A percentile compares a stretch with the other conserved stretches of the same genome.
Evolutionary conservation across 53 echinoderm and acorn worm species (phyloP).

Genomic region (Echinometra lucunter): DNA sequence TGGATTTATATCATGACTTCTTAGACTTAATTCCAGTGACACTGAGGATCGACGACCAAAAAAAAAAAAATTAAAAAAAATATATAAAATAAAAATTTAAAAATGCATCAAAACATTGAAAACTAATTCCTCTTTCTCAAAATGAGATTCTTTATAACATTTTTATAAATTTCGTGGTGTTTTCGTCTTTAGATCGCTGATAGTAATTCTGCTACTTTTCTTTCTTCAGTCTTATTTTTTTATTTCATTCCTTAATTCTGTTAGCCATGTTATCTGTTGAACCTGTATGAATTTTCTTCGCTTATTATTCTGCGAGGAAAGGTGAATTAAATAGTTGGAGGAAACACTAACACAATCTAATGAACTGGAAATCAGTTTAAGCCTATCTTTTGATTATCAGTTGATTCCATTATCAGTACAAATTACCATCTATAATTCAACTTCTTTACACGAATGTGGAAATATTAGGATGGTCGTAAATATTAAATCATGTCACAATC

Average conservation of each 20-base stretch:
- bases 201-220: neutral
- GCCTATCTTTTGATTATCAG: no score
- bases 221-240: neutral
- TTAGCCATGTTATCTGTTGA: no score
- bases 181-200: neutral
- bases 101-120: neutral
- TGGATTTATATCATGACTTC: neutral
- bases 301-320: no score
- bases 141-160: neutral
- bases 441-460: neutral
- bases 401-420: neutral
- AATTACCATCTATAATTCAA: neutral
- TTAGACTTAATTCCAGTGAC: neutral
- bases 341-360: no score
- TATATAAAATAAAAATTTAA: no score
- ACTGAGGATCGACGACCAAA: no score
- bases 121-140: neutral
- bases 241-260: neutral
- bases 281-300: no score
- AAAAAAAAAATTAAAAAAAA: no score
- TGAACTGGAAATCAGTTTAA: no score
- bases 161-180: neutral
- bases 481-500: constrained; percentile 3
- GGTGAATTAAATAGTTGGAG: no score
- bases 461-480: neutral